Conservation (phyloP, 1,140 invertebrate genomes). For the Vollenhovia emeryi region DNA sequence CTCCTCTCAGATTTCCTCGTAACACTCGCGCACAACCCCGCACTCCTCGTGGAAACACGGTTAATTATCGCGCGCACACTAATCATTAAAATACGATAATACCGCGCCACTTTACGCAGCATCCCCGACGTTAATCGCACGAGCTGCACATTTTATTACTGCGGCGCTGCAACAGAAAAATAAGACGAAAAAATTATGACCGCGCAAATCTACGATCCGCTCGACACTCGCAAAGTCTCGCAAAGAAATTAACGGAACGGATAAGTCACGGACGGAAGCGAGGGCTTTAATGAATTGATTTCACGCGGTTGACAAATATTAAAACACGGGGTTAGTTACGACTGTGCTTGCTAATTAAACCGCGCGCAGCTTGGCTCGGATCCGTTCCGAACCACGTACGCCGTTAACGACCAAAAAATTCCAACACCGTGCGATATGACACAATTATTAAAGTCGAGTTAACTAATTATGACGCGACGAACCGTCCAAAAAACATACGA, state of each 20-base stretch:
- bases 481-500: neutral
- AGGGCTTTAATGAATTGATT: neutral
- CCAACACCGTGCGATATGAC: neutral
- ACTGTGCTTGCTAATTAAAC: conserved; percentile 12
- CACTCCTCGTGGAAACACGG: neutral
- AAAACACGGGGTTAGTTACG: neutral
- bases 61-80: neutral
- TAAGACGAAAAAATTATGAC: conserved; percentile 1
- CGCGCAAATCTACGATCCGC: neutral
- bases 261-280: neutral
- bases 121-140: conserved; percentile 2
- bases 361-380: neutral
- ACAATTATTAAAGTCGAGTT: neutral
- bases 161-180: neutral
- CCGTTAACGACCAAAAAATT: conserved; percentile 6
- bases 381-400: neutral
- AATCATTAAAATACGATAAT: conserved; percentile 1
- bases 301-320: neutral
- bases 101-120: neutral
- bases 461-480: neutral
- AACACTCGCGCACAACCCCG: neutral
- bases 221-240: neutral
- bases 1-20: neutral
- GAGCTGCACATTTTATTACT: neutral
- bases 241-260: neutral